These are phyloP conservation scores for Drosophila gaucha DNA, from an alignment of 2,888 invertebrate species.

Conservation along the genomic window DNA sequence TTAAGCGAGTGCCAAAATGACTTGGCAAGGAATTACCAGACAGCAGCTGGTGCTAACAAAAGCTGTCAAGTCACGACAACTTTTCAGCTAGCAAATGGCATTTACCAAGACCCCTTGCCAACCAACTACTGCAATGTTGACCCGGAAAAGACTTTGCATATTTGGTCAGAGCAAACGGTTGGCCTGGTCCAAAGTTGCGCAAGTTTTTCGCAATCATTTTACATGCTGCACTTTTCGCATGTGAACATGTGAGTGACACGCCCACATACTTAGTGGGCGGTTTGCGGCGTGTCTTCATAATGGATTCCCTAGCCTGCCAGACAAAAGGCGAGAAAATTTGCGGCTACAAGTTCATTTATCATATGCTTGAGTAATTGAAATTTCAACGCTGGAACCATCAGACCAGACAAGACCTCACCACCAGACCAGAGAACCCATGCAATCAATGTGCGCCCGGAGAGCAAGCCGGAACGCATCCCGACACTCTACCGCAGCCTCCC, in stretches of 20 bases:
- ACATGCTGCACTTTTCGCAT: slow-evolving; percentile 53
- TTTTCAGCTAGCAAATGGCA: slow-evolving; percentile 63
- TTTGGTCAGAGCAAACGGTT: slow-evolving; percentile 40
- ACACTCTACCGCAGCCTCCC: slow-evolving; percentile 6
- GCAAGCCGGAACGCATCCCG: slow-evolving; percentile 43
- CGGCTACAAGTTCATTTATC: slow-evolving; percentile 77
- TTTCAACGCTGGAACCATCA: slow-evolving; percentile 66
- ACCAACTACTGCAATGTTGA: slow-evolving; percentile 14
- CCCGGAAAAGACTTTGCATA: slow-evolving; percentile 49
- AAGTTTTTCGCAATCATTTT: slow-evolving; percentile 60
- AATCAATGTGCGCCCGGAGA: slow-evolving; percentile 46
- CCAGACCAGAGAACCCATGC: slow-evolving; percentile 26
- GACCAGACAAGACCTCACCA: slow-evolving; percentile 20
- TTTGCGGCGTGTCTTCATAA: slow-evolving; percentile 72
- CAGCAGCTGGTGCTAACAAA: slow-evolving; percentile 33
- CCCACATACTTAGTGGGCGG: slow-evolving; percentile 76
- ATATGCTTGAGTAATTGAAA: slow-evolving; percentile 78
- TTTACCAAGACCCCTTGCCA: slow-evolving; percentile 48
- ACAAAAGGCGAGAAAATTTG: slow-evolving; percentile 77
- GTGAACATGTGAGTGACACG: slow-evolving; percentile 52
- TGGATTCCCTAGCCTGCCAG: slow-evolving; percentile 55
- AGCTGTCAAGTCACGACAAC: slow-evolving; percentile 72
- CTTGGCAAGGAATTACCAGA: slow-evolving; percentile 35
- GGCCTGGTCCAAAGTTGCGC: slow-evolving; percentile 40
- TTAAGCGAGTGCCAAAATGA: slow-evolving; percentile 69